Conservation (phyloP, 2,113 vertebrate species). For the Merops nubicus region DNA sequence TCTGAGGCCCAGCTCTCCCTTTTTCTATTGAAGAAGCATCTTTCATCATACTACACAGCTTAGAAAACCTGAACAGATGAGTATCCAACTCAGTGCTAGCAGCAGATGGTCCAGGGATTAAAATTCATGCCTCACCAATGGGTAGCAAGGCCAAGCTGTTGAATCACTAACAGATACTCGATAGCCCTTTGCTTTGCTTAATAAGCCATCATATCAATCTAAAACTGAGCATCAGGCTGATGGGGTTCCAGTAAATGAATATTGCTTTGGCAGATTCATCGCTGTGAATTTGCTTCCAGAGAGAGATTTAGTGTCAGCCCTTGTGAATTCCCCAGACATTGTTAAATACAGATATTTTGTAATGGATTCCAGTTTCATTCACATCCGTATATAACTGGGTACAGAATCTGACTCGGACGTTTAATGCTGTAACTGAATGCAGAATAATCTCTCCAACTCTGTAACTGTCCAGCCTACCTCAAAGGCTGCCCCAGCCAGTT, state of each 20-base stretch:
- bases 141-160: not conserved
- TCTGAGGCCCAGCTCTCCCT: not conserved
- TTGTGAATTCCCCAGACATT: not conserved
- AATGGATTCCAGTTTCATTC: conserved; percentile 36
- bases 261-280: conserved; percentile 39
- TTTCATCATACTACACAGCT: not conserved
- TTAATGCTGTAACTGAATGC: not conserved
- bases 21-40: not conserved
- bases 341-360: conserved; percentile 22
- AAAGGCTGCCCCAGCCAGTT: not conserved
- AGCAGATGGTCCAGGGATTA: not conserved
- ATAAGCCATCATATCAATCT: conserved; percentile 55
- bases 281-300: not conserved
- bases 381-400: not conserved
- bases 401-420: not conserved
- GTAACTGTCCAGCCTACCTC: not conserved
- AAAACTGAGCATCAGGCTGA: conserved; percentile 36
- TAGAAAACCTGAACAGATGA: conserved; percentile 8
- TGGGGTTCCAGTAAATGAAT: conserved; percentile 49
- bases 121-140: conserved; percentile 18
- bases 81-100: not conserved
- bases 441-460: not conserved
- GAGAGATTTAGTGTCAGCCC: conserved; percentile 29
- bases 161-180: conserved; percentile 47
- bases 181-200: conserved; percentile 51